Evolutionary conservation across 1,140 invertebrate species (phyloP).

Genomic region (Lucilia cuprina): DNA sequence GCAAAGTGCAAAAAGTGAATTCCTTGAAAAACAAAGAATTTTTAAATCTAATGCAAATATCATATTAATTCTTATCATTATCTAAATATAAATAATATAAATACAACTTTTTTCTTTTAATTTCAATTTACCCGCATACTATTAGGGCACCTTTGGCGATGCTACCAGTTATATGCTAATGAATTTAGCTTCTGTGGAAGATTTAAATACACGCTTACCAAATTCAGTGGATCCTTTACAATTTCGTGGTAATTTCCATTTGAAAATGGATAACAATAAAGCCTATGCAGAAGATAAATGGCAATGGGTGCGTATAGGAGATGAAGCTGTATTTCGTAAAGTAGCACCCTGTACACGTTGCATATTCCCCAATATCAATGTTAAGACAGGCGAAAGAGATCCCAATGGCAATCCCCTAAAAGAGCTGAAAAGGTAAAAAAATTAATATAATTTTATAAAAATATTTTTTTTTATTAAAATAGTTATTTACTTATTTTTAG

Average conservation of each 20-base stretch:
- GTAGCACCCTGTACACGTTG: slow-evolving; percentile 64
- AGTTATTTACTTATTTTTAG: slow-evolving; percentile 40
- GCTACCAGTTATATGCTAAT: slow-evolving; percentile 64
- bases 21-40: too few species aligned
- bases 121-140: neutral
- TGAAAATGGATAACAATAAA: slow-evolving; percentile 61
- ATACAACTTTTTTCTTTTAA: neutral
- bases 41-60: too few species aligned
- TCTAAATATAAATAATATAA: too few species aligned
- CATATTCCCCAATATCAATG: slow-evolving; percentile 68
- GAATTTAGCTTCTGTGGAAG: slow-evolving; percentile 63
- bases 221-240: slow-evolving; percentile 64
- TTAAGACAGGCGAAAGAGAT: slow-evolving; percentile 65
- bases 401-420: slow-evolving; percentile 67
- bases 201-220: slow-evolving; percentile 62
- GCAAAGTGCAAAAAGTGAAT: too few species aligned
- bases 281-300: slow-evolving; percentile 64
- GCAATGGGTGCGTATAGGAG: slow-evolving; percentile 58
- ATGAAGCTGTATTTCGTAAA: slow-evolving; percentile 56
- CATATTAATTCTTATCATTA: too few species aligned
- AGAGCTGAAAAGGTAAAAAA: slow-evolving; percentile 60
- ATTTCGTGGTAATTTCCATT: slow-evolving; percentile 65
- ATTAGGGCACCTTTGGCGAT: slow-evolving; percentile 64
- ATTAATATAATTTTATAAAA: neutral
- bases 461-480: neutral